Percentiles rank a stretch among this genome's conserved stretches.
phyloP scores from a whole-genome alignment of 2,113 vertebrate species.

The Odocoileus virginianus region DNA sequence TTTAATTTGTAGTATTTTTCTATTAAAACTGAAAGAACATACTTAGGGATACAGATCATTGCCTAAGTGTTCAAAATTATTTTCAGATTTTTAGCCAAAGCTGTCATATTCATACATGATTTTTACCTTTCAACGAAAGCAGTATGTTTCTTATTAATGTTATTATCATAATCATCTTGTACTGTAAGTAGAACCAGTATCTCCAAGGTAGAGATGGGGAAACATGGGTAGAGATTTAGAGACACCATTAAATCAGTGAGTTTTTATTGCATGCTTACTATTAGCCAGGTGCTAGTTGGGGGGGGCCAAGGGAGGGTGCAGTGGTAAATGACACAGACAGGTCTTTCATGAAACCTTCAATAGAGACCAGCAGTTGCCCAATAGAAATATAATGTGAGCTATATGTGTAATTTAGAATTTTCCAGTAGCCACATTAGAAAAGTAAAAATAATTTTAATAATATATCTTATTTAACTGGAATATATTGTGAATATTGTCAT shows the following conservation, averaged over 20 bases:
- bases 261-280: not conserved
- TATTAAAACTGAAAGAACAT: not conserved
- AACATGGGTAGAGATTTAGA: not conserved
- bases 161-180: not conserved
- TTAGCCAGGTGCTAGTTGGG: not conserved
- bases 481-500: not conserved
- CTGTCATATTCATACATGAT: not conserved
- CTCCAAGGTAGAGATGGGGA: not conserved
- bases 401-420: not conserved
- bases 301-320: not conserved
- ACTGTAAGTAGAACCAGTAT: not conserved
- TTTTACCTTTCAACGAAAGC: slow-evolving; percentile 4
- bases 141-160: not conserved
- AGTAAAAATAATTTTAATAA: not conserved
- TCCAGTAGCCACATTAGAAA: not conserved
- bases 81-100: not conserved
- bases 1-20: not conserved
- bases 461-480: not conserved
- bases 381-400: not conserved
- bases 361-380: not conserved
- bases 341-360: not conserved
- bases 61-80: not conserved
- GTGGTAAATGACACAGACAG: not conserved
- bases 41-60: not conserved
- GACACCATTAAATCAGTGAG: not conserved